Percentiles rank a stretch among this genome's conserved stretches.
Evolutionary conservation across 2,888 invertebrate species (phyloP).

Genomic region (Stenotaenia linearis): DNA sequence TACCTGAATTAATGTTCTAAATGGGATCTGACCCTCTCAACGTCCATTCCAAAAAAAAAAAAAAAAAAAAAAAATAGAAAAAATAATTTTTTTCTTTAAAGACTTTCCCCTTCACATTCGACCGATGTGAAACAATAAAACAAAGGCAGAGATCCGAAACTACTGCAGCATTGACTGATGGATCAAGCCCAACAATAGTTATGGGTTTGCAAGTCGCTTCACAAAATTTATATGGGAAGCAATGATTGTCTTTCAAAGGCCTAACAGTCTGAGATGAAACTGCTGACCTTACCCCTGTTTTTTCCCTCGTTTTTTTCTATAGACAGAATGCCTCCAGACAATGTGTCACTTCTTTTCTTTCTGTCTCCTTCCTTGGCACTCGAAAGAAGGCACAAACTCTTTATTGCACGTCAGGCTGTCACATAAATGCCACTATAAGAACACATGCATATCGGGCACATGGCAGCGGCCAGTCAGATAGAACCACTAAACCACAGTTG

Average conservation of each 20-base stretch:
- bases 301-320: not conserved
- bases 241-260: not conserved
- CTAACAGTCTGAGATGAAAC: too few species aligned
- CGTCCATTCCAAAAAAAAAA: too few species aligned
- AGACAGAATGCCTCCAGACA: too few species aligned
- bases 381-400: too few species aligned
- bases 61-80: too few species aligned
- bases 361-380: not conserved
- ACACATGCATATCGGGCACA: not conserved
- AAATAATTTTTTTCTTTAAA: not conserved
- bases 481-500: not conserved
- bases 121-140: too few species aligned
- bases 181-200: too few species aligned
- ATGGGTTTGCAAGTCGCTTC: not conserved
- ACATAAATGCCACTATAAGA: not conserved
- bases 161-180: not conserved
- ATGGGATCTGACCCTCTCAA: not conserved
- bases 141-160: not conserved
- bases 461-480: not conserved
- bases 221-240: not conserved
- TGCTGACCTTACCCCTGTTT: not conserved
- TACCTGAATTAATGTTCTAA: not conserved
- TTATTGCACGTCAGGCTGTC: conserved; percentile 4
- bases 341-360: not conserved
- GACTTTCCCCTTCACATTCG: not conserved